Conservation (phyloP, 2,797 vertebrate species). For the Malurus splendens region DNA sequence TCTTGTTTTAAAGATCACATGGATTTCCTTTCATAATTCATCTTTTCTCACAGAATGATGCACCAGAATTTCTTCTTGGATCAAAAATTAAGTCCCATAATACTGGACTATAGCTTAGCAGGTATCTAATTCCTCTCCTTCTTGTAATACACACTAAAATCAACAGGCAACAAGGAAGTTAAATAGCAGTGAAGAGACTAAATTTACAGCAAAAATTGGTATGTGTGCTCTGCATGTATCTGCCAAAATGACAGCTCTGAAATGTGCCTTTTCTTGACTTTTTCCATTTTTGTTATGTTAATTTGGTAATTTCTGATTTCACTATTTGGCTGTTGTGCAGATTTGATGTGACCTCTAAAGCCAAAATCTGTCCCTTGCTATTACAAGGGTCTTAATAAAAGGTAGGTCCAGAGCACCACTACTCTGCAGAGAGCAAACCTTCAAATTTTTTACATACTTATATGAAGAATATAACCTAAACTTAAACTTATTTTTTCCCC, state of each 20-base stretch:
- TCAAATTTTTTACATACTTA: neutral
- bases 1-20: neutral
- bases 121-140: neutral
- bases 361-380: neutral
- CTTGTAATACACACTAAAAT: neutral
- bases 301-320: neutral
- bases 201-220: neutral
- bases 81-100: neutral
- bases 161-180: neutral
- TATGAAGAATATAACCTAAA: neutral
- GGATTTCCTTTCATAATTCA: neutral
- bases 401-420: neutral
- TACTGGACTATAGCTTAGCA: neutral
- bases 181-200: neutral
- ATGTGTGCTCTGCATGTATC: neutral
- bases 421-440: neutral
- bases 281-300: neutral
- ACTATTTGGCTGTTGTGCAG: fast-evolving
- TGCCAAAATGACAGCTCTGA: neutral
- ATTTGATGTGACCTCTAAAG: neutral
- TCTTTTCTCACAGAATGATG: neutral
- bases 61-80: neutral
- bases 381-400: neutral
- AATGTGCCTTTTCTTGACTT: neutral
- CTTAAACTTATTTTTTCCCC: neutral